Evolutionary conservation across 2,113 vertebrate species (phyloP), one percentile per base, ranked within the genome.

Genomic region (Hiodon alosoides): DNA sequence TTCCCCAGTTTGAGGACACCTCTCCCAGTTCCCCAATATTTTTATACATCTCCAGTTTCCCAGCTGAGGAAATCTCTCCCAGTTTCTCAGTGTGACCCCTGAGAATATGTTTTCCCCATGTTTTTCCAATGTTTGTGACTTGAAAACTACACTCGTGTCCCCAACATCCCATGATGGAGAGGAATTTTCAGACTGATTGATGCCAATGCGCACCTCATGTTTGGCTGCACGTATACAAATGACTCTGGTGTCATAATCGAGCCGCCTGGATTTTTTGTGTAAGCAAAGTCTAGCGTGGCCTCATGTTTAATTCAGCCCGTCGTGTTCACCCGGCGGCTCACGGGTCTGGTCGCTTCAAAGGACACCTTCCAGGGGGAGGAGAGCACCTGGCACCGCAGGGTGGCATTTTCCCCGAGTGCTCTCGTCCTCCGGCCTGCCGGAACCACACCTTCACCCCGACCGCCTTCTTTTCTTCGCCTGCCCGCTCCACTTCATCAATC

Each of bases 251-350:
- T 80, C 67, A 76, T 54, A 84, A 70, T 77, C 65, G 51, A 75
- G 79, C 51, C 65, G 78, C 0, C 0, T 72, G 73, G 71, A 72
- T 47, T 13, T 31, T 61, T 67, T 9, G 10, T 58, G 3, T 60
- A 81, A 82, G 68, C 75, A 80, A 85, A 83, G 67, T 78, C 77
- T 85, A 87, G 60, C 2, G 78, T 67, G 81, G 78, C 3, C 7
- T 61, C 71, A 77, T 17, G 55, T 76, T 84, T 82, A 81, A 84
- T 82, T 84, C 73, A 80, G 78, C 67, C 67, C 73, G 72, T 66
- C n/a, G 65, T 80, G 55, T 71, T 82, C 81, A 82, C 80, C 54
- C 79, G 79, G 73, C 69, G 83, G 61, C 66, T 84, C 10, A 55
- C 16, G 62, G 62, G 78, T 59, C 58, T 66, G 82, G 66, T 0